phyloP scores from a whole-genome alignment of 2,797 vertebrate genomes.

The Sternarchorhynchus goeldii region DNA sequence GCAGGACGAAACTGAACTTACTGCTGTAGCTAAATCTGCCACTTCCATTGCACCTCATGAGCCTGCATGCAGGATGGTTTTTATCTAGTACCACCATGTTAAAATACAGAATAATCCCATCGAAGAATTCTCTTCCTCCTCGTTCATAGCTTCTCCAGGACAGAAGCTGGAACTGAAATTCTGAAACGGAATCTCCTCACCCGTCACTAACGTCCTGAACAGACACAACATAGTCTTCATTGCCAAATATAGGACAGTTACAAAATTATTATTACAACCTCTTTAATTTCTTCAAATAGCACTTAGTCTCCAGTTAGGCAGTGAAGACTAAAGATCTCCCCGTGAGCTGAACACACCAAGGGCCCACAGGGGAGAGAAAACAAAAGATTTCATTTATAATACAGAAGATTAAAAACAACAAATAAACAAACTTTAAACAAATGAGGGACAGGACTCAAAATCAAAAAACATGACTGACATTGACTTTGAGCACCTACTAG shows the following conservation, averaged over 20 bases:
- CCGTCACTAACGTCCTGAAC: neutral
- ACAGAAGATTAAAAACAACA: slow-evolving; percentile 48
- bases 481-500: slow-evolving; percentile 52
- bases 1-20: neutral
- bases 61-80: neutral
- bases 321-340: slow-evolving; percentile 64
- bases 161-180: neutral
- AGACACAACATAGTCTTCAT: neutral
- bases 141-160: neutral
- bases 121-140: neutral
- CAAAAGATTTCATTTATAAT: slow-evolving; percentile 63
- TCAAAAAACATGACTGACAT: slow-evolving; percentile 17
- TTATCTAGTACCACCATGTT: neutral
- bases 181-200: neutral
- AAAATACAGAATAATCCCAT: neutral
- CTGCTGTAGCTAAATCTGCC: neutral
- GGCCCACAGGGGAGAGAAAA: slow-evolving; percentile 66
- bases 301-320: slow-evolving; percentile 47
- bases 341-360: slow-evolving; percentile 69
- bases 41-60: neutral
- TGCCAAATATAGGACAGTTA: neutral
- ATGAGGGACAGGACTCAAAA: slow-evolving; percentile 26
- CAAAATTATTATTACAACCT: slow-evolving; percentile 64
- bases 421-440: slow-evolving; percentile 52
- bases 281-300: slow-evolving; percentile 74